Evolutionary conservation across 2,113 vertebrate genomes (phyloP).

Genomic region (Hemibagrus wyckioides): DNA sequence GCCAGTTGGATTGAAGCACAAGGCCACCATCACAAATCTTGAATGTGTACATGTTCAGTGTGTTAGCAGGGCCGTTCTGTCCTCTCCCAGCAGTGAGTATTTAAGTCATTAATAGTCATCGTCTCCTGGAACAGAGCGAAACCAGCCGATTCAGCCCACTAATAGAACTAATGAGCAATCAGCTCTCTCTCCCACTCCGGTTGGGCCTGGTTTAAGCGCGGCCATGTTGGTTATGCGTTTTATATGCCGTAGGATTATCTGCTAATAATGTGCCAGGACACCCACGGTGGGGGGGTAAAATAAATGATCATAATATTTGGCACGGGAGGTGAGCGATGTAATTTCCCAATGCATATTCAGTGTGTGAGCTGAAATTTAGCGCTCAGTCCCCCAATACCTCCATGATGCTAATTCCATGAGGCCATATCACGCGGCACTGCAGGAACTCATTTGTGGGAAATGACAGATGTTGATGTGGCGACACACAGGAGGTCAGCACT

Average conservation of each 20-base stretch:
- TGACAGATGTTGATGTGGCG: constrained; percentile 70
- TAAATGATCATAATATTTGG: constrained; percentile 72
- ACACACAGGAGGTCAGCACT: constrained; percentile 71
- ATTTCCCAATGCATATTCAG: constrained; percentile 80
- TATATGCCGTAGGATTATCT: constrained; percentile 66
- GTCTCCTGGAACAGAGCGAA: constrained; percentile 64
- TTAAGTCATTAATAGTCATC: constrained; percentile 70
- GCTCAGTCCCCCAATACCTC: constrained; percentile 63
- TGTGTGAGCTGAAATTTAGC: constrained; percentile 71
- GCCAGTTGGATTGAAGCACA: constrained; percentile 23
- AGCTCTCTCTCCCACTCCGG: constrained; percentile 51
- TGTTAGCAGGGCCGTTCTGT: constrained; percentile 5
- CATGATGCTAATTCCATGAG: constrained; percentile 69
- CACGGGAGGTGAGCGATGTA: constrained; percentile 68
- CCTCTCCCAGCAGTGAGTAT: constrained; percentile 59
- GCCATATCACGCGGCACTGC: constrained; percentile 58
- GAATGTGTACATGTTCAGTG: constrained; percentile 38
- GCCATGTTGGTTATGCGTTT: constrained; percentile 68
- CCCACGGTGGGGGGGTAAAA: constrained; percentile 51
- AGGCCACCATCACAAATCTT: constrained; percentile 32
- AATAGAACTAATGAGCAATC: constrained; percentile 75
- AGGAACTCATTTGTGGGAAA: constrained; percentile 71
- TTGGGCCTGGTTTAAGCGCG: constrained; percentile 65
- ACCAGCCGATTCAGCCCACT: constrained; percentile 60
- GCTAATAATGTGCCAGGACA: constrained; percentile 69